A percentile compares a stretch with the other conserved stretches of the same genome.
phyloP scores from a whole-genome alignment of 2,113 vertebrate genomes.

The Picathartes gymnocephalus region DNA sequence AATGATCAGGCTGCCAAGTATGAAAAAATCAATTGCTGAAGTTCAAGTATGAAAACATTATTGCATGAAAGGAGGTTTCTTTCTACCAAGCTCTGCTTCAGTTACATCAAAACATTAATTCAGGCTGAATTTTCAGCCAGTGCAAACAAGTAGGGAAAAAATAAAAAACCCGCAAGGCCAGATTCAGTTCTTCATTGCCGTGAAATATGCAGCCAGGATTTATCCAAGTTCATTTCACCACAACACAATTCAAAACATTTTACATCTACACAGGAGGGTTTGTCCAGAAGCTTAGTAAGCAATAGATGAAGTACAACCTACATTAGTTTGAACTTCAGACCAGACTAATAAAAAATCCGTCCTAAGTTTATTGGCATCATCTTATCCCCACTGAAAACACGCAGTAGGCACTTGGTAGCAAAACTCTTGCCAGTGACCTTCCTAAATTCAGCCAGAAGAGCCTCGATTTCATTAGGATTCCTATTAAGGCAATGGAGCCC shows the following conservation, averaged over 20 bases:
- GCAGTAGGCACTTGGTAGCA: background rate
- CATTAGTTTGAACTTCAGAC: background rate
- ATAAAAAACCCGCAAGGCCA: background rate
- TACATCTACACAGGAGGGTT: background rate
- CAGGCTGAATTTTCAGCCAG: background rate
- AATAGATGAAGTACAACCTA: background rate
- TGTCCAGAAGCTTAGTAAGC: background rate
- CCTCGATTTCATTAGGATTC: constrained; percentile 11
- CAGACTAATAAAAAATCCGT: background rate
- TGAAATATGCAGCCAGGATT: background rate
- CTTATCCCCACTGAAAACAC: background rate
- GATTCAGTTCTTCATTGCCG: background rate
- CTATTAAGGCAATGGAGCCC: constrained; percentile 9
- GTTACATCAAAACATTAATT: background rate
- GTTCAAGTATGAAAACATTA: background rate
- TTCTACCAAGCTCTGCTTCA: background rate
- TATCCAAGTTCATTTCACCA: background rate
- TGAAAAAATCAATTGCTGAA: background rate
- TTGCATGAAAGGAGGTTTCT: background rate
- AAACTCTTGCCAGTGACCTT: background rate
- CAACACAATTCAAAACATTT: background rate
- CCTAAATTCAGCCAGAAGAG: background rate
- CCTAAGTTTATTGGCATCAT: background rate
- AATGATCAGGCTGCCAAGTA: background rate
- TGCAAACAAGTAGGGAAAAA: rapidly evolving